phyloP scores from a whole-genome alignment of 2,888 invertebrate species.

The Ormyrus labotus region DNA sequence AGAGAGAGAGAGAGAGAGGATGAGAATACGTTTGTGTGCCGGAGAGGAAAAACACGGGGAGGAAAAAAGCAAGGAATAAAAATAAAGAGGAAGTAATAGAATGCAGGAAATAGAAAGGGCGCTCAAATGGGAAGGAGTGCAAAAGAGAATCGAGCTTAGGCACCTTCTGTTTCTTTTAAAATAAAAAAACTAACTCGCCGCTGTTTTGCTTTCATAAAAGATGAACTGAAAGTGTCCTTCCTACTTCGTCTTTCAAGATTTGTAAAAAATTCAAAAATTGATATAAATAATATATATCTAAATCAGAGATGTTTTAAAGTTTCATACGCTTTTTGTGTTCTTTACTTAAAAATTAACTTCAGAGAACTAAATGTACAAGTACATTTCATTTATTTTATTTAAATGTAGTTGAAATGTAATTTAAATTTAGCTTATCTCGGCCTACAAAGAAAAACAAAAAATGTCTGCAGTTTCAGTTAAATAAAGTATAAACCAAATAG shows the following conservation, averaged over 20 bases:
- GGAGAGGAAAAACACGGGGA: slow-evolving; percentile 4
- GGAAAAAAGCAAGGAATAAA: not conserved
- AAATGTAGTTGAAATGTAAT: not conserved
- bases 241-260: no score
- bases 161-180: slow-evolving; percentile 7
- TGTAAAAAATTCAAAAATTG: no score
- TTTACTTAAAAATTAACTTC: no score
- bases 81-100: slow-evolving; percentile 15
- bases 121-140: not conserved
- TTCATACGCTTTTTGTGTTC: no score
- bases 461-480: not conserved
- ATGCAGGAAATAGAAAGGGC: not conserved
- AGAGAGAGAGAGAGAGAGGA: not conserved
- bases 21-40: no score
- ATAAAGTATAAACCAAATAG: not conserved
- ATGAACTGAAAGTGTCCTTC: no score
- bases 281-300: no score
- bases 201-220: no score
- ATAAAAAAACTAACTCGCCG: not conserved
- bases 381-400: no score
- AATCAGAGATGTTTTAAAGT: no score
- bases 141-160: slow-evolving; percentile 1
- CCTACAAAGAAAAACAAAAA: not conserved
- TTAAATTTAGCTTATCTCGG: not conserved
- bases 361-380: no score